A percentile compares a stretch with the other conserved stretches of the same genome.
These are phyloP conservation scores for Onthophagus taurus DNA, from an alignment of 1,140 invertebrate species.

Conservation along the genomic window DNA sequence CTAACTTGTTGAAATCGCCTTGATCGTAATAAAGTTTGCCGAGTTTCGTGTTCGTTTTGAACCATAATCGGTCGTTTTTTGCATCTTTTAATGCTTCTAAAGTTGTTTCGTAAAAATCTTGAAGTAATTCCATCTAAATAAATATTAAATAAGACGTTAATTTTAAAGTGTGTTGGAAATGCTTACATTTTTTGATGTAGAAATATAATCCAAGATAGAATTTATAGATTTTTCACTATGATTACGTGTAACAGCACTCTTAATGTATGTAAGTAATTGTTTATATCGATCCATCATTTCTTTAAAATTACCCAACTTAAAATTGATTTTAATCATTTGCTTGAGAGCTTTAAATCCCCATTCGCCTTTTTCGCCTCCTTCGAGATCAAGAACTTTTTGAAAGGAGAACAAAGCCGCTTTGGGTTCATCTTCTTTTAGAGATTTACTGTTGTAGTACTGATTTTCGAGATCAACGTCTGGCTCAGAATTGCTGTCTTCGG, in stretches of 20 bases:
- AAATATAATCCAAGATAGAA: conserved; percentile 98
- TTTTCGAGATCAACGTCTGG: conserved; percentile 99
- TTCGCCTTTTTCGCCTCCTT: conserved; percentile 97
- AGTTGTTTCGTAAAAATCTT: conserved; percentile 99
- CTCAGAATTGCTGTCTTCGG: conserved; percentile 92
- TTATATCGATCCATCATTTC: conserved; percentile 98
- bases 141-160: conserved; percentile 14
- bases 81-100: conserved; percentile 96
- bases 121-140: conserved; percentile 91
- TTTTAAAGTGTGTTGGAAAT: conserved; percentile 11
- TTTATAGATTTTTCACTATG: conserved; percentile 99
- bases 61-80: conserved; percentile 99
- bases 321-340: conserved; percentile 99
- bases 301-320: conserved; percentile 88
- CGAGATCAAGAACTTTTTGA: conserved; percentile 92
- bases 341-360: conserved; percentile 99
- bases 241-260: conserved; percentile 97
- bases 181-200: conserved; percentile 94
- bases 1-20: conserved; percentile 87
- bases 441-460: conserved; percentile 99
- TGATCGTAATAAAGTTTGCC: conserved; percentile 98
- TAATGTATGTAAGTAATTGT: conserved; percentile 94
- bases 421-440: conserved; percentile 95
- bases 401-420: conserved; percentile 86
- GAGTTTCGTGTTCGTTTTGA: conserved; percentile 99